Conservation (phyloP, 1,140 invertebrate genomes). For the Bacillus rossius region DNA sequence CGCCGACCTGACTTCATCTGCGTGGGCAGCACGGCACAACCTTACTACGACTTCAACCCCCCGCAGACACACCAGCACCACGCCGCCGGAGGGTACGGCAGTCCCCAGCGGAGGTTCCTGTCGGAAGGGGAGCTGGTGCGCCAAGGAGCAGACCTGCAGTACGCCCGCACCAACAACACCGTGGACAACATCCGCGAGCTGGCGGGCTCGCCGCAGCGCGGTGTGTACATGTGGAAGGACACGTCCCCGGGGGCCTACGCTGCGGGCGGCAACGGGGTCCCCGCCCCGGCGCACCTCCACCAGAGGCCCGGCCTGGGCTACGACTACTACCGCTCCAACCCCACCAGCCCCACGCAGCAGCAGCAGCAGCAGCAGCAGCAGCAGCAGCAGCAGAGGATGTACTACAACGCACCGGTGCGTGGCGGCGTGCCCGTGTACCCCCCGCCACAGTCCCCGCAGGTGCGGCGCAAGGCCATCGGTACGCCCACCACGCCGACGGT, state of each 20-base stretch:
- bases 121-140: conserved; percentile 78
- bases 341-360: conserved; percentile 69
- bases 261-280: conserved; percentile 32
- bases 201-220: conserved; percentile 75
- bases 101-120: conserved; percentile 76
- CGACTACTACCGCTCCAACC: conserved; percentile 60
- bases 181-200: conserved; percentile 64
- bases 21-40: conserved; percentile 46
- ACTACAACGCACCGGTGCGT: conserved; percentile 54
- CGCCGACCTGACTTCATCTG: conserved; percentile 80
- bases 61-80: conserved; percentile 36
- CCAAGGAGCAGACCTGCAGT: conserved; percentile 49
- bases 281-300: conserved; percentile 13
- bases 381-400: conserved; percentile 20
- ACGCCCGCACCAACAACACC: conserved; percentile 47
- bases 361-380: conserved; percentile 35
- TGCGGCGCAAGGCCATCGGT: conserved; percentile 52
- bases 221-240: conserved; percentile 80
- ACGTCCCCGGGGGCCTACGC: conserved; percentile 49
- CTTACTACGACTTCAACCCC: conserved; percentile 33
- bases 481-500: conserved; percentile 41
- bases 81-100: conserved; percentile 39
- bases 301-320: conserved; percentile 21
- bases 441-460: conserved; percentile 56
- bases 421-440: conserved; percentile 64